Evolutionary conservation across 2,888 invertebrate species (phyloP), one percentile per base, ranked within the genome.

Genomic region (Drosophila tanythrix): DNA sequence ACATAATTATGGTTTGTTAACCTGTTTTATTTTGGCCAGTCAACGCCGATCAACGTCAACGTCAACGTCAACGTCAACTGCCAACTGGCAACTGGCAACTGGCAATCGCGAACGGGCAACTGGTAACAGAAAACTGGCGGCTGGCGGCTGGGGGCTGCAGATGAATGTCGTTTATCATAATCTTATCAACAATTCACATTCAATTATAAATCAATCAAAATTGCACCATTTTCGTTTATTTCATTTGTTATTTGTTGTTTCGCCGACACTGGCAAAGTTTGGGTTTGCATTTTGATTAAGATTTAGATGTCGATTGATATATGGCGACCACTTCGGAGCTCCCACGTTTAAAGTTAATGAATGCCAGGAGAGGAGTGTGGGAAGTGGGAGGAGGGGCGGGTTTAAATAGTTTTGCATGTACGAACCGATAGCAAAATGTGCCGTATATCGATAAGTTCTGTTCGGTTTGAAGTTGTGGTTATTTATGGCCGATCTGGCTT

Each of bases 161-260:
- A 83, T 88, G 83, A 86, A 83, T 82, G 87, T 81, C 84, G 84
- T 91, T 91, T 91, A 91, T 92, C 92, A 91, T 86, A 91, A 91
- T 91, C 92, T 91, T 90, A 91, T 92, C 91, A 90, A 79, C 90
- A 89, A 86, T 89, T 91, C 89, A 80, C 86, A 88, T 90, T 90
- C 90, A 92, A 92, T 91, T 91, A 92, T 91, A 91, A 91, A 91
- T 91, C 92, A 91, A 91, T 91, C 91, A 91, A 92, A 92, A 89
- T 88, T 90, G 89, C 88, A 88, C 89, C 89, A 83, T 77, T 85
- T 89, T 88, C 88, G 82, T 89, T 87, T 89, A 83, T 79, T 70
- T 62, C 64, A 72, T 60, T 68, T 46, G 59, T 43, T 63, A 62
- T 88, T 77, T 88, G 83, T 81, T 74, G 78, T 79, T 76, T 76